Conservation (phyloP, 2,113 vertebrate genomes). For the Motacilla alba region DNA sequence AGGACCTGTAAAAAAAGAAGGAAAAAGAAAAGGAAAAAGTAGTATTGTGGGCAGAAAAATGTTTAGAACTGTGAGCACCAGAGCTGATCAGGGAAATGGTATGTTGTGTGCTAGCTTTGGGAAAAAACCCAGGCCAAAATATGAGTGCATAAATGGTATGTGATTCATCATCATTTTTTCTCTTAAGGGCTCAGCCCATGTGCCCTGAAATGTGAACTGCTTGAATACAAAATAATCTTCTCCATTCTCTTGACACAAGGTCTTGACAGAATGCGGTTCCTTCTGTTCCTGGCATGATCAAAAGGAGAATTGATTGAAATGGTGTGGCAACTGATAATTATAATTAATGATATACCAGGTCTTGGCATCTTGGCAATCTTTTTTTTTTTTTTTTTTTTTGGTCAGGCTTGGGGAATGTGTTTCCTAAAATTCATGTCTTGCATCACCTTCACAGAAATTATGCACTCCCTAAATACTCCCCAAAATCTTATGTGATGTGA, state of each 20-base stretch:
- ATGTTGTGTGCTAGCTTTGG: not conserved
- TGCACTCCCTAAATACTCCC: not conserved
- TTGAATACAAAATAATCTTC: not conserved
- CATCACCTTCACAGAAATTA: not conserved
- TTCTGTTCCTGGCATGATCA: constrained; percentile 5
- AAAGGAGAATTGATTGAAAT: not conserved
- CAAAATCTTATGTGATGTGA: not conserved
- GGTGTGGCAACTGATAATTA: not conserved
- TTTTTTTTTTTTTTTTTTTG: not conserved
- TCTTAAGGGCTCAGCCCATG: not conserved
- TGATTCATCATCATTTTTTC: not conserved
- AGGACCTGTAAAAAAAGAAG: not conserved
- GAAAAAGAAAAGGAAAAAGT: not conserved
- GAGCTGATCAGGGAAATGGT: not conserved
- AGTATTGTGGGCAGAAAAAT: not conserved
- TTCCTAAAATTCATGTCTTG: not conserved
- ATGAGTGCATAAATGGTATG: not conserved
- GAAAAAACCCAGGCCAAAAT: not conserved
- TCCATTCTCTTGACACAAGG: not conserved
- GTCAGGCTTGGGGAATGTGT: not conserved
- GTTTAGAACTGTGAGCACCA: not conserved
- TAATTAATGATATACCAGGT: not conserved
- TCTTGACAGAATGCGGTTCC: not conserved
- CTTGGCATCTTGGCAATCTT: not conserved
- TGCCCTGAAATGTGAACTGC: not conserved